Evolutionary conservation across 2,113 vertebrate genomes (phyloP), one percentile per base, ranked within the genome.

Genomic region (Ifrita kowaldi): DNA sequence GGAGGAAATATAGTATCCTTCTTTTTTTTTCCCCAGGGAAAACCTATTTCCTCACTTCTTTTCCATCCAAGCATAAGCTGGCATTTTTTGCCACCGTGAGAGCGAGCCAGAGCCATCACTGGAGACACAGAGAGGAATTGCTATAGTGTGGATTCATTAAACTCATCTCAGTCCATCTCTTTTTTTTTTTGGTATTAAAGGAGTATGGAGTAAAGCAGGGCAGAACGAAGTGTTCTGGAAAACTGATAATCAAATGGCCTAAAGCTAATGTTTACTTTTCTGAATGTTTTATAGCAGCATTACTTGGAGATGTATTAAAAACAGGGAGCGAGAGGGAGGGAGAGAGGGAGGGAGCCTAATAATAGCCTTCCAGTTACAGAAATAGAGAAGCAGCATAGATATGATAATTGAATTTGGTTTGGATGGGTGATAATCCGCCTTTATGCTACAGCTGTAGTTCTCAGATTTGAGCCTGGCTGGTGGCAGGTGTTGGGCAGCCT

Each of bases 361-460:
- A 97, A 98, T 97, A 98, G 98, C 97, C 97, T 98, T 98, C 98
- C 97, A 97, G 97, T 97, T 95, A 96, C 93, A 89, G 97, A 98
- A 98, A 98, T 92, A 97, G 97, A 98, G 97, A 97, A 97, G 97
- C 97, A 85, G 95, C 92, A 96, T 97, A 98, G 97, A 98, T 97
- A 97, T 97, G 97, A 97, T 98, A 97, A 98, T 98, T 98, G 97
- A 98, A 98, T 98, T 97, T 97, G 97, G 97, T 98, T 98, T 97
- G 91, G 97, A 98, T 96, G 98, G 97, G 98, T 97, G 98, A 97
- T 97, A 98, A 98, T 98, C 97, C 76, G 93, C 92, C 97, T 97
- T 98, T 97, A 94, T 98, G 94, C 94, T 97, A 97, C 97, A 98
- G 98, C 97, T 98, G 98, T 98, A 98, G 97, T 98, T 98, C 97